A percentile compares a stretch with the other conserved stretches of the same genome.
Conservation (phyloP, 2,888 invertebrate genomes). For the Drosophila demipolita region DNA sequence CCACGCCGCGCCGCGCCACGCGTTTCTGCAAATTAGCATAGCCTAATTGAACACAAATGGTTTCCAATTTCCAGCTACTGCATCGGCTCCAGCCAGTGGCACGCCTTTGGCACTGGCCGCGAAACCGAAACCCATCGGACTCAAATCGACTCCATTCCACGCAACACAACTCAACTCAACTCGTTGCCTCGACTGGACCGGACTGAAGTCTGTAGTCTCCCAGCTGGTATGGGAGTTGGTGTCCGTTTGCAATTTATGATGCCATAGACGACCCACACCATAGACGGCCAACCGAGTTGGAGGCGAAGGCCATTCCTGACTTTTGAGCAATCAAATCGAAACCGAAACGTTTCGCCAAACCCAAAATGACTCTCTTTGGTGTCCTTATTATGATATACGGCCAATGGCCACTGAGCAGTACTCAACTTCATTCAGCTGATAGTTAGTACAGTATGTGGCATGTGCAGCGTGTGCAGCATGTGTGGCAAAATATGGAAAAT, state of each 20-base stretch:
- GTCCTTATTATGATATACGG: conserved; percentile 77
- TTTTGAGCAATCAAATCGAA: conserved; percentile 65
- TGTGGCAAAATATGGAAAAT: conserved; percentile 54
- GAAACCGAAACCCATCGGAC: conserved; percentile 64
- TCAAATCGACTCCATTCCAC: conserved; percentile 35
- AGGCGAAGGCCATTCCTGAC: conserved; percentile 42
- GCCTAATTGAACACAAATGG: conserved; percentile 82
- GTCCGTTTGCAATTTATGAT: conserved; percentile 79
- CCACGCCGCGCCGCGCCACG: conserved; percentile 18
- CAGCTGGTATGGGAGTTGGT: conserved; percentile 38
- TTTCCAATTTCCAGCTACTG: conserved; percentile 71
- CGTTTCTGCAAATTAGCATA: conserved; percentile 74
- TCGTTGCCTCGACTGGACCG: conserved; percentile 1
- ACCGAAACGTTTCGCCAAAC: conserved; percentile 61
- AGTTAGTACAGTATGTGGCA: background rate
- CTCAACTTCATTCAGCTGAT: conserved; percentile 17
- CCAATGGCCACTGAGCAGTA: conserved; percentile 42
- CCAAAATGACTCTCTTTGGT: conserved; percentile 77
- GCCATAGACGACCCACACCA: conserved; percentile 56
- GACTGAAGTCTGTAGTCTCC: conserved; percentile 6
- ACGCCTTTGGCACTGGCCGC: conserved; percentile 58
- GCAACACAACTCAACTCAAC: conserved; percentile 11
- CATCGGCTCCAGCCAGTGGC: conserved; percentile 21
- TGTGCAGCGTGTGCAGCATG: background rate
- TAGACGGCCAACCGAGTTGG: background rate